These are phyloP conservation scores for Pammene aurita DNA, from an alignment of 2,888 invertebrate species.

Conservation along the genomic window DNA sequence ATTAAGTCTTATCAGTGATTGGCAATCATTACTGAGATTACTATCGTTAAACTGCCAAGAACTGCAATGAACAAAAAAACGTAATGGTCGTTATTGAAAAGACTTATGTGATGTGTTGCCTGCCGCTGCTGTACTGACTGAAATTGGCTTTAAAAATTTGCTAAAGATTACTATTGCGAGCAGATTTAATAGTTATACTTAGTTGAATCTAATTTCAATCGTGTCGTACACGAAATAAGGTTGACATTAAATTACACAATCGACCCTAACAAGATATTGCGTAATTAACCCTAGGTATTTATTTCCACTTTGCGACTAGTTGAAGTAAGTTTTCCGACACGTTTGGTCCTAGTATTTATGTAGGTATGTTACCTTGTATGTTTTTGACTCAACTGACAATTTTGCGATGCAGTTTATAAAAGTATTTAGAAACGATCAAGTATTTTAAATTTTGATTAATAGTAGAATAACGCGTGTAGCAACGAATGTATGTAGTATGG, in stretches of 20 bases:
- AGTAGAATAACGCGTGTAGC: too few species aligned
- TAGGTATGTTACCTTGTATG: too few species aligned
- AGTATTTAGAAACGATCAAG: too few species aligned
- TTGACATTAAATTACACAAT: conserved; percentile 2
- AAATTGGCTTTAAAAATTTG: conserved; percentile 32
- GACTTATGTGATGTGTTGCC: conserved; percentile 6
- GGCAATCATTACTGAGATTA: conserved; percentile 45
- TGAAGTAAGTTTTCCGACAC: conserved; percentile 9
- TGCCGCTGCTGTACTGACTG: background rate
- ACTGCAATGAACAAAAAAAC: conserved; percentile 6
- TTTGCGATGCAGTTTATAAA: background rate
- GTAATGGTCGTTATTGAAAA: conserved; percentile 17
- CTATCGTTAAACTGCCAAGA: conserved; percentile 41
- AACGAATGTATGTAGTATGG: too few species aligned
- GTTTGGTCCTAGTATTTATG: conserved; percentile 23
- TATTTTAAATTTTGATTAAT: too few species aligned
- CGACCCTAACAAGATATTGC: conserved; percentile 7
- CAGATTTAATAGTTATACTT: background rate
- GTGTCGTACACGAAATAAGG: background rate
- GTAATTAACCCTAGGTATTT: conserved; percentile 18
- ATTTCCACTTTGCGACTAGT: conserved; percentile 28
- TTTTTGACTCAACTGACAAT: too few species aligned
- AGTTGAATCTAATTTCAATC: background rate
- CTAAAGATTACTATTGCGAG: conserved; percentile 22
- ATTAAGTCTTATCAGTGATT: conserved; percentile 41